These are phyloP conservation scores for Sinocyclocheilus rhinocerous DNA, from an alignment of 2,113 vertebrate genomes.

Conservation along the genomic window DNA sequence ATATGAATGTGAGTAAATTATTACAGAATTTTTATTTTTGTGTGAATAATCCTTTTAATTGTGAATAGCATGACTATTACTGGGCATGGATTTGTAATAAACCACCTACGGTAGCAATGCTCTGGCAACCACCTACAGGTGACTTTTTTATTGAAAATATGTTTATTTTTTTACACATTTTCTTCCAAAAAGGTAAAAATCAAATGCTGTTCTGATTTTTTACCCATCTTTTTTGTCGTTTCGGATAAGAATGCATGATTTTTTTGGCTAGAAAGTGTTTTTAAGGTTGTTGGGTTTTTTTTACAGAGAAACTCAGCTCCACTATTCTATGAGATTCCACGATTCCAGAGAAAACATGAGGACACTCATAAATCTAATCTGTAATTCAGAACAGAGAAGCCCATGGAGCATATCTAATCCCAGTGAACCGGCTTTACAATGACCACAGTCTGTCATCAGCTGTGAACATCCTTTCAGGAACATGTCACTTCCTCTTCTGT, in stretches of 20 bases:
- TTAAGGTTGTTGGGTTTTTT: neutral
- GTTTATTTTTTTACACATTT: too few species aligned
- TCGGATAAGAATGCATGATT: neutral
- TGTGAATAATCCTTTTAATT: too few species aligned
- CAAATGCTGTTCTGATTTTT: too few species aligned
- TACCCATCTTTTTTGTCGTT: neutral
- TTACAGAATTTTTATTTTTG: neutral
- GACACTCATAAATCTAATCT: conserved; percentile 34
- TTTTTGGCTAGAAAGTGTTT: too few species aligned
- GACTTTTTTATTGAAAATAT: neutral
- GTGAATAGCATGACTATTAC: neutral
- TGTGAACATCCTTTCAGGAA: conserved; percentile 28
- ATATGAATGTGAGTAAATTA: too few species aligned
- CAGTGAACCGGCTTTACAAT: conserved; percentile 74
- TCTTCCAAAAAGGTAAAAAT: too few species aligned
- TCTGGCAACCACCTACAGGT: neutral
- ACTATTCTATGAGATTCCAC: neutral
- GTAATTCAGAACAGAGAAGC: conserved; percentile 66
- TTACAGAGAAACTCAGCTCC: neutral
- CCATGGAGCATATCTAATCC: conserved; percentile 76
- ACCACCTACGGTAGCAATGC: too few species aligned
- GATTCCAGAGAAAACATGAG: neutral
- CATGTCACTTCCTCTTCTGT: neutral
- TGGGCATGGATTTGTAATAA: neutral
- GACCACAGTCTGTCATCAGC: conserved; percentile 36